Conservation (phyloP, 2,113 vertebrate species). For the Murina feae region DNA sequence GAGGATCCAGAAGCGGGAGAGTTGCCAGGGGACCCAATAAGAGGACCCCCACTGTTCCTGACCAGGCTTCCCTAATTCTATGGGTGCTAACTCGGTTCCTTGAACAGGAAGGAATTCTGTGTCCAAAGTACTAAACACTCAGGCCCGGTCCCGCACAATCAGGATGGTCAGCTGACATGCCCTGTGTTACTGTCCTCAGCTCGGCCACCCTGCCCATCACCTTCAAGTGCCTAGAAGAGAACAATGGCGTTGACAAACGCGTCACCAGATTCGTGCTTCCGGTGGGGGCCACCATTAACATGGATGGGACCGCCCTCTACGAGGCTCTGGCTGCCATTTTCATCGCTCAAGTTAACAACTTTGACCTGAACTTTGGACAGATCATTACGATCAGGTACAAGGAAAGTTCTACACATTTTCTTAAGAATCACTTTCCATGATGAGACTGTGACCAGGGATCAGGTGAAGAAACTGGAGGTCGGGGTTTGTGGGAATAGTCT, state of each 20-base stretch:
- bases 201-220: constrained; percentile 96
- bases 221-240: constrained; percentile 96
- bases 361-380: constrained; percentile 94
- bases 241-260: constrained; percentile 93
- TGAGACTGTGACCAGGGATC: background rate
- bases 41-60: background rate
- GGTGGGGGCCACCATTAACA: constrained; percentile 96
- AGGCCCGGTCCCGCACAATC: background rate
- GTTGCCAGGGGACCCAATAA: background rate
- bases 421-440: background rate
- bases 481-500: background rate
- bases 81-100: constrained; percentile 39
- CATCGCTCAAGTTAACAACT: constrained; percentile 96
- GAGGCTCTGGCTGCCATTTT: constrained; percentile 97
- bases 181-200: constrained; percentile 73
- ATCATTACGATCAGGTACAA: constrained; percentile 96
- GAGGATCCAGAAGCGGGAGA: background rate
- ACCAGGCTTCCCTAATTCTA: background rate
- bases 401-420: background rate
- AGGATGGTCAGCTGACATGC: background rate
- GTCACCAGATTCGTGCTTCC: constrained; percentile 96
- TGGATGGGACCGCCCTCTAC: constrained; percentile 96
- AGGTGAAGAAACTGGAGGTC: background rate
- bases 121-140: background rate
- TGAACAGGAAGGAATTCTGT: constrained; percentile 43